Evolutionary conservation across 2,113 vertebrate species (phyloP).

Genomic region (Pionites leucogaster): DNA sequence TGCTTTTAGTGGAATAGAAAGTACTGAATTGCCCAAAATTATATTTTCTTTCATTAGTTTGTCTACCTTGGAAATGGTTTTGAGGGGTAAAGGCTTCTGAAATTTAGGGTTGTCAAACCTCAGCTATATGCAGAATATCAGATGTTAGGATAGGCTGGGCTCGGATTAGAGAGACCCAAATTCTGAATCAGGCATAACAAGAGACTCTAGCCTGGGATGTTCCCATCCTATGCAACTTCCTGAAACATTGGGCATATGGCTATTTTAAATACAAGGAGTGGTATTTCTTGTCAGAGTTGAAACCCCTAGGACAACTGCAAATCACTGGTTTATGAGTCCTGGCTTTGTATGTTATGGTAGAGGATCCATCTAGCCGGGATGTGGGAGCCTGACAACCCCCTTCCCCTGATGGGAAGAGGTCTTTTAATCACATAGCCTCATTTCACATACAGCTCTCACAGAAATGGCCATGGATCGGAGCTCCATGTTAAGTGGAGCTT

Average conservation of each 20-base stretch:
- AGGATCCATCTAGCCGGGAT: background rate
- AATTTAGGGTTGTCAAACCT: background rate
- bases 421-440: background rate
- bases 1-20: background rate
- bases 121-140: background rate
- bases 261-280: background rate
- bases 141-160: background rate
- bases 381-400: background rate
- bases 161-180: background rate
- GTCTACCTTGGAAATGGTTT: background rate
- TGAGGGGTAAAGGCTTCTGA: background rate
- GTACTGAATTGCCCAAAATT: background rate
- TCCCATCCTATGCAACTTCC: accelerated
- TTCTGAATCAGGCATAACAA: background rate
- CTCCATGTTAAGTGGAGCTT: background rate
- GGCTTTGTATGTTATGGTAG: background rate
- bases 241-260: background rate
- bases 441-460: background rate
- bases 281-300: background rate
- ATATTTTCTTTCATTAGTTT: background rate
- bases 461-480: background rate
- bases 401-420: background rate
- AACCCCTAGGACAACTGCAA: background rate
- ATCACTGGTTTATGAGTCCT: background rate
- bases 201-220: background rate